A percentile compares a stretch with the other conserved stretches of the same genome.
These are phyloP conservation scores for Etheostoma cragini DNA, from an alignment of 2,113 vertebrate species.

Conservation along the genomic window DNA sequence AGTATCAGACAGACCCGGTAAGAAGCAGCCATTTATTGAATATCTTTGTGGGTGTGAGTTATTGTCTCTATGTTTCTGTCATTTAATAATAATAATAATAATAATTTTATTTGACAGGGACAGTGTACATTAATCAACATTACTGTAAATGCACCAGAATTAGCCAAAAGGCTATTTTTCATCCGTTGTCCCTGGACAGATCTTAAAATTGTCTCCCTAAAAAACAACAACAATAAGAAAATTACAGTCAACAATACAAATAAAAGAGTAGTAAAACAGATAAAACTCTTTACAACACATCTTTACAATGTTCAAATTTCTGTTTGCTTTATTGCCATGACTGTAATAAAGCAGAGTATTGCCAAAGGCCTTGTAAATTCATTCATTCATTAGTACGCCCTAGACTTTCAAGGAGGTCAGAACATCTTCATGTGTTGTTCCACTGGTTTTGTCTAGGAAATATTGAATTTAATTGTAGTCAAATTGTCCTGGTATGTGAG, in stretches of 20 bases:
- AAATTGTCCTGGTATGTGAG: too few species aligned
- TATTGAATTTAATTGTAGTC: not conserved
- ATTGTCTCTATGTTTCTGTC: not conserved
- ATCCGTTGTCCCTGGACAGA: too few species aligned
- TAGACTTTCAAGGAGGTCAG: not conserved
- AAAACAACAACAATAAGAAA: too few species aligned
- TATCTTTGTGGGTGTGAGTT: conserved; percentile 29
- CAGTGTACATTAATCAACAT: too few species aligned
- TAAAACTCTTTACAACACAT: too few species aligned
- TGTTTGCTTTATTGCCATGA: not conserved
- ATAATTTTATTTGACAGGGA: too few species aligned
- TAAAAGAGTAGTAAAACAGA: too few species aligned
- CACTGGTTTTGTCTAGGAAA: not conserved
- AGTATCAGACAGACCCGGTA: conserved; percentile 91
- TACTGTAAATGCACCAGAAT: too few species aligned
- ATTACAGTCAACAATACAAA: too few species aligned
- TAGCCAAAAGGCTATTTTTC: too few species aligned
- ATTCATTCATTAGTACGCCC: not conserved
- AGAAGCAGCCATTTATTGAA: conserved; percentile 33
- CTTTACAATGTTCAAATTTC: not conserved
- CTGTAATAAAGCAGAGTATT: not conserved
- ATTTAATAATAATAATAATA: too few species aligned
- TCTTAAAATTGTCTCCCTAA: too few species aligned
- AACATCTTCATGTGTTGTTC: not conserved
- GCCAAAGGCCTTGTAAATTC: not conserved